Evolutionary conservation across 2,113 vertebrate genomes (phyloP).

Genomic region (Macroglossus sobrinus): DNA sequence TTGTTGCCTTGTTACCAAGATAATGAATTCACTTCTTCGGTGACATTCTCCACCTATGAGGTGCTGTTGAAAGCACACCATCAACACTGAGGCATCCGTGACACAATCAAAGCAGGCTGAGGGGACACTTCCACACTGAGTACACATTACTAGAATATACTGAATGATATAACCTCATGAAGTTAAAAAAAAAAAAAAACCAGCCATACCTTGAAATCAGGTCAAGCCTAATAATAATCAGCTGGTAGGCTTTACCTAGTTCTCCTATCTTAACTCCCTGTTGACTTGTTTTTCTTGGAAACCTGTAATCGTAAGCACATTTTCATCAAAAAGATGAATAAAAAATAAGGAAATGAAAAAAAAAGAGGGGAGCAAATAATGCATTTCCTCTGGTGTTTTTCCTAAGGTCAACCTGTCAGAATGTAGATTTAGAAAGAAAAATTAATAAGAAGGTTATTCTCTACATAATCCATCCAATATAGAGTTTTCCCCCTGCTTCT

Average conservation of each 20-base stretch:
- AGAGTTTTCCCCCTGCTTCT: not conserved
- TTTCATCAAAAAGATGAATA: not conserved
- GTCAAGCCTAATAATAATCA: slow-evolving; percentile 17
- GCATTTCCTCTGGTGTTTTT: not conserved
- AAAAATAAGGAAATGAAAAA: not conserved
- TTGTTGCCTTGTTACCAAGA: not conserved
- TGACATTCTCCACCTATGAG: not conserved
- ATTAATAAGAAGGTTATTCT: not conserved
- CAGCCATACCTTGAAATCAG: slow-evolving; percentile 25
- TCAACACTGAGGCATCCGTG: not conserved
- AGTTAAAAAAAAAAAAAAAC: too few species aligned
- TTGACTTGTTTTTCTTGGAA: slow-evolving; percentile 17
- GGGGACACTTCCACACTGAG: not conserved
- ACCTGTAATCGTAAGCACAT: not conserved
- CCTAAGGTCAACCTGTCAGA: not conserved
- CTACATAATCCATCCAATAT: not conserved
- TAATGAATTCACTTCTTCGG: not conserved
- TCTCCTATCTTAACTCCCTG: not conserved
- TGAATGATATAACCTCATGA: not conserved
- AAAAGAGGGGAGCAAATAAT: not conserved
- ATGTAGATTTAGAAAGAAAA: not conserved
- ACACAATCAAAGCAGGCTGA: not conserved
- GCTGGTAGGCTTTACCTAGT: not conserved
- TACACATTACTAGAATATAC: not conserved
- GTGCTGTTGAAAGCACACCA: not conserved